Evolutionary conservation across 2,888 invertebrate genomes (phyloP).

Genomic region (Ctenicera cuprea): DNA sequence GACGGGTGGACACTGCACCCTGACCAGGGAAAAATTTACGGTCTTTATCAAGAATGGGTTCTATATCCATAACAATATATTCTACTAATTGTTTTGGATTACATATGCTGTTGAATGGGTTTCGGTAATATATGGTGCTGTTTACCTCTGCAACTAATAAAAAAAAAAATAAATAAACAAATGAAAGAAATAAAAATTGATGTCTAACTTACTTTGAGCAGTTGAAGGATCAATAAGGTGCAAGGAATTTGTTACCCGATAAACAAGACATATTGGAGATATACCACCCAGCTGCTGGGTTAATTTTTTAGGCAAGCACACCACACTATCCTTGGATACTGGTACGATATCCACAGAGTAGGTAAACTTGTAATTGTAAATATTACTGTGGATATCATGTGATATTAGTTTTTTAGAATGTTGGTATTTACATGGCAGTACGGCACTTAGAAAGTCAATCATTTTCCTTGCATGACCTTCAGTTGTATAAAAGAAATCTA

Average conservation of each 20-base stretch:
- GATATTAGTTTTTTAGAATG: conserved; percentile 97
- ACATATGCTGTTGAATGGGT: conserved; percentile 91
- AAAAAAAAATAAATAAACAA: background rate
- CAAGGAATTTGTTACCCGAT: conserved; percentile 91
- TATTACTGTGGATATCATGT: conserved; percentile 97
- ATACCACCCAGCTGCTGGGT: conserved; percentile 92
- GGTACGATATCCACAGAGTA: conserved; percentile 97
- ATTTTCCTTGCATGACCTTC: conserved; percentile 95
- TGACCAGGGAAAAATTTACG: conserved; percentile 90
- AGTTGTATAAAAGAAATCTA: conserved; percentile 95
- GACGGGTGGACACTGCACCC: conserved; percentile 90
- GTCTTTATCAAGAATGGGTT: conserved; percentile 84
- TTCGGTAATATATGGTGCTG: conserved; percentile 87
- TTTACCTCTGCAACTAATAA: conserved; percentile 88
- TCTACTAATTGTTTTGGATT: conserved; percentile 93
- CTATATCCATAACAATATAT: conserved; percentile 96
- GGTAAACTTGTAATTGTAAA: conserved; percentile 97
- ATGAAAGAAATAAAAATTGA: background rate
- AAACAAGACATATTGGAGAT: conserved; percentile 90
- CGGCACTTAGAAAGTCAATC: conserved; percentile 92
- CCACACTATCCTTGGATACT: conserved; percentile 93
- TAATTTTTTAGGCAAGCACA: conserved; percentile 91
- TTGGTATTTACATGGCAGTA: conserved; percentile 91
- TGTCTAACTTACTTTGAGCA: conserved; percentile 82
- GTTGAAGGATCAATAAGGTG: conserved; percentile 95